Conservation (phyloP, 2,113 vertebrate genomes). For the Mugil cephalus region DNA sequence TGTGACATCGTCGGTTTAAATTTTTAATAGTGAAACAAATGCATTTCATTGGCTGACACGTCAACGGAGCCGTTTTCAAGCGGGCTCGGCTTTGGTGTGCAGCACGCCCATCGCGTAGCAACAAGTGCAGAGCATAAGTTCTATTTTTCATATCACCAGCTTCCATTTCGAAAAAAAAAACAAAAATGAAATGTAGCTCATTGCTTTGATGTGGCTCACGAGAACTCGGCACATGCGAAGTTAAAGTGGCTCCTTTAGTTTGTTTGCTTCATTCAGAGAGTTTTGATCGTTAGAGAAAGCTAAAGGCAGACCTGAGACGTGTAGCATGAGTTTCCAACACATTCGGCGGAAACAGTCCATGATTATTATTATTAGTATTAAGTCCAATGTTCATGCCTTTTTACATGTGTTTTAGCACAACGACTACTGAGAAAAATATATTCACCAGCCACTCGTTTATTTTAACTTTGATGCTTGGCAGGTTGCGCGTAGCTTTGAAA, state of each 20-base stretch:
- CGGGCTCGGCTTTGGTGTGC: too few relatives aligned
- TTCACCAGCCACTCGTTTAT: neutral
- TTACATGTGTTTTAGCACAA: neutral
- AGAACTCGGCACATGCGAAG: neutral
- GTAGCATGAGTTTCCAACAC: neutral
- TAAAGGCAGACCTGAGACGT: neutral
- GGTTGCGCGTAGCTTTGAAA: neutral
- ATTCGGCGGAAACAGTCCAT: neutral
- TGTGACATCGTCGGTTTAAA: too few relatives aligned
- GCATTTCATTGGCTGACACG: too few relatives aligned
- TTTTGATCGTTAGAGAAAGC: neutral
- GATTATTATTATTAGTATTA: neutral
- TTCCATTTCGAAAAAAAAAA: too few relatives aligned
- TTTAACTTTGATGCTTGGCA: neutral
- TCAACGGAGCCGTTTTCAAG: too few relatives aligned
- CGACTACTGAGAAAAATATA: neutral
- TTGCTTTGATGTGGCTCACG: too few relatives aligned
- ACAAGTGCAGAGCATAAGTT: too few relatives aligned
- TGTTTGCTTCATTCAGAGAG: conserved; percentile 5
- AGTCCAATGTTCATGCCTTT: neutral
- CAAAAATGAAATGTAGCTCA: too few relatives aligned
- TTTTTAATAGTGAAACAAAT: too few relatives aligned
- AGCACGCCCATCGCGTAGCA: too few relatives aligned
- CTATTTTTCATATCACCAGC: too few relatives aligned
- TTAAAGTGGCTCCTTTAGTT: neutral